Base-by-base conservation (phyloP, 2,888 invertebrate genomes). In the Tipula unca region DNA sequence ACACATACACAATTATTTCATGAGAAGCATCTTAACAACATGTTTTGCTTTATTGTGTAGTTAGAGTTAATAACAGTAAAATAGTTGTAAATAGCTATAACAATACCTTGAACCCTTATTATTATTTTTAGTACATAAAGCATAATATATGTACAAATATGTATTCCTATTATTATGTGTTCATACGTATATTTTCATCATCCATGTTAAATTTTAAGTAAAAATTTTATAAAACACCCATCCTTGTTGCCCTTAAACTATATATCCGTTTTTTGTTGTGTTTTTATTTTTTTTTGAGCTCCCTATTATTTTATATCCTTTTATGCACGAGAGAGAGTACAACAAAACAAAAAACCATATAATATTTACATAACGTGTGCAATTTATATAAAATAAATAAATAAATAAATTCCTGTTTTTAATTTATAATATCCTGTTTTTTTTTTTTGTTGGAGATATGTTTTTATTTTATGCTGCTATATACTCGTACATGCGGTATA, bases 191-290 rank as follows among this genome's bases (percentile, higher is more conserved):
- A 69, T 69, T 25, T 69, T 13, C 69, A 20, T 69, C 69, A 69
- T 69, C 69, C 69, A 69, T 69, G 69, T 69, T 69, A 69, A 69
- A 69, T 69, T 69, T 48, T n/a, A 48, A 48, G 48, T 17, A 48
- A 48, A n/a, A n/a, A n/a, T 48, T 69, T 25, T 69, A 25, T 69
- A 69, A 69, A 69, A 69, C 69, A 69, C 69, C 69, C 69, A 69
- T 69, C 25, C 69, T 69, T 69, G 69, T 69, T 69, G 69, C 69
- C 69, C 69, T 69, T 69, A 69, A 69, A 69, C 69, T 69, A 69
- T 69, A 48, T 48, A 69, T 69, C 69, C 69, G 69, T 69, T 69
- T 20, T 48, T 25, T 69, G 13, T 69, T 69, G 25, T 8, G 10
- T 69, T 69, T n/a, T 69, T 69, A 4, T 69, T 69, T 69, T 69